Base-by-base conservation (phyloP, 2,797 vertebrate genomes). In the Poeciliopsis gracilis region DNA sequence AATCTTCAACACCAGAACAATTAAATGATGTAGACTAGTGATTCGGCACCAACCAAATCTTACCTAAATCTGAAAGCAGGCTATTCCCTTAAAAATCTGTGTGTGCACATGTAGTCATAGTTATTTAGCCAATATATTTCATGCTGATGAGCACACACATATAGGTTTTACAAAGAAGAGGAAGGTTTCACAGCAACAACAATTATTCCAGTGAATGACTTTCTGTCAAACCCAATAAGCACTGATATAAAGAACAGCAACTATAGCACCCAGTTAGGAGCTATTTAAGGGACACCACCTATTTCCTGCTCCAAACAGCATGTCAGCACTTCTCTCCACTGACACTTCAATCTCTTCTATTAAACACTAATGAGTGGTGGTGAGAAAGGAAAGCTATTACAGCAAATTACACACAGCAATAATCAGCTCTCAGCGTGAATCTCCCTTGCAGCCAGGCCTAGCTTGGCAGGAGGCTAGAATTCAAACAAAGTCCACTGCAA, bases 201-300 rank as follows among this genome's bases (percentile, higher is more conserved):
- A n/a, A 0, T 76, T 82, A 86, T 86, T 84, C 81, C 75, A 84
- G 79, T 13, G 16, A 77, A 75, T 0, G 43, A 82, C 75, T 88
- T 84, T 72, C 79, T 85, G 79, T 79, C 80, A 85, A 72, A 59
- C 59, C 55, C 63, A 70, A 75, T 63, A 67, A 46, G 78, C 73
- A 77, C 70, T 75, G 59, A 79, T 73, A 79, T 67, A 78, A 66
- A 51, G n/a, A 72, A 73, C 25, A 23, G 76, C 86, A 91, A 86
- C 90, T 90, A 88, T 90, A 88, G 82, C 87, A 85, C 81, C 82
- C 82, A 76, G 86, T 91, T 92, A 91, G 92, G 88, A 90, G 90
- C 81, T 85, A 86, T 91, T 93, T 91, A 88, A 91, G 85, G 89
- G 87, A 91, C 89, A 88, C 82, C 82, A 85, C 87, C 78, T 78